Evolutionary conservation across 2,113 vertebrate genomes (phyloP), one percentile per base, ranked within the genome.

Genomic region (Sigmodon hispidus): DNA sequence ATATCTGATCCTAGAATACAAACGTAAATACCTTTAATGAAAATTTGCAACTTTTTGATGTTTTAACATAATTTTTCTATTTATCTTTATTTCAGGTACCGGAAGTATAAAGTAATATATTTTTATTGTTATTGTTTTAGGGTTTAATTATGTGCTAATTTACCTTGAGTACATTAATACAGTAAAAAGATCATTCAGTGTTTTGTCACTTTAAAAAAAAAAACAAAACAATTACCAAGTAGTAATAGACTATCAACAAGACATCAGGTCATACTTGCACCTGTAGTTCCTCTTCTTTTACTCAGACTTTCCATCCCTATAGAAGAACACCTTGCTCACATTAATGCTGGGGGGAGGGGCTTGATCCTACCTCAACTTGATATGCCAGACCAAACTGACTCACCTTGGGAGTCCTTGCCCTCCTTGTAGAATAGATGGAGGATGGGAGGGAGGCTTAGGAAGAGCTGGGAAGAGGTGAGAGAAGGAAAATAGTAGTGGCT

Each of bases 61-160:
- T 96, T 95, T 96, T 96, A 84, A 94, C 93, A 87, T 91, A 79
- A n/a, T 98, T 98, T 98, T 97, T 97, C 87, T 97, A 93, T 95
- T 92, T 96, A 77, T 93, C 77, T 89, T 97, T 90, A 97, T 96
- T 97, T 97, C 93, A 81, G 55, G 59, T 55, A 63, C 72, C 89
- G 97, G 48, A 89, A 61, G 90, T 85, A 94, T 69, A 89, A 95
- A 94, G 52, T 80, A 87, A 95, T 93, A 97, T 94, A 96, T 96
- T 96, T 97, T 96, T 97, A 75, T 94, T 96, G n/a, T 92, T 92
- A 70, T 43, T 80, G 52, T 81, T 91, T 92, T 57, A 91, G 86
- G 88, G 34, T 76, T 73, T 77, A n/a, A n/a, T n/a, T n/a, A 86
- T 29, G 76, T 59, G n/a, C 72, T 91, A 75, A 73, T 43, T 95